These are phyloP conservation scores for Cephus runcator DNA, from an alignment of 2,888 invertebrate species.

Conservation along the genomic window DNA sequence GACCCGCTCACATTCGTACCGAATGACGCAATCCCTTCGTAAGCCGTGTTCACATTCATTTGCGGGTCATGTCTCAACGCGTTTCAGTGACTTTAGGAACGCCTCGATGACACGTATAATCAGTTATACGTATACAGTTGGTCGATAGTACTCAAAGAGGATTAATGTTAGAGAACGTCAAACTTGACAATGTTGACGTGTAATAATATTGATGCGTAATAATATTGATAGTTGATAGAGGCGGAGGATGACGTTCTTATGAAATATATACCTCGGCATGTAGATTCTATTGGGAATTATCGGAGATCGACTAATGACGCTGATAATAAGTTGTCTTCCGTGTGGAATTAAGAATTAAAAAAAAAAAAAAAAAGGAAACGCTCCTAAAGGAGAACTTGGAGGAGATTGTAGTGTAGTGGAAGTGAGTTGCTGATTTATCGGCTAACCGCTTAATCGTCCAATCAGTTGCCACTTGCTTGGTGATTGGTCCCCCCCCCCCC, in stretches of 20 bases:
- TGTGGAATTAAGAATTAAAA: background rate
- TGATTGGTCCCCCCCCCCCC: slow-evolving; percentile 30
- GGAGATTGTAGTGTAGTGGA: background rate
- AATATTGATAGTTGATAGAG: background rate
- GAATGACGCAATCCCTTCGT: background rate
- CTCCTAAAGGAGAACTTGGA: background rate
- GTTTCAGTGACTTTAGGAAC: background rate
- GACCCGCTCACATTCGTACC: slow-evolving; percentile 25
- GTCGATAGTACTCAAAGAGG: background rate
- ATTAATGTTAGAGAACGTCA: background rate
- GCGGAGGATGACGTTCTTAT: background rate
- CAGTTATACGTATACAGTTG: background rate
- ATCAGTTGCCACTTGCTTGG: slow-evolving; percentile 29
- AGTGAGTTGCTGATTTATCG: background rate
- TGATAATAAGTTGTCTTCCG: background rate
- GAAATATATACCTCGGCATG: background rate
- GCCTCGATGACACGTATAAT: background rate
- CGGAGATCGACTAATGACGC: background rate
- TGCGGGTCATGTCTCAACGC: background rate
- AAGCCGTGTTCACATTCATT: background rate
- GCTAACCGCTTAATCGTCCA: slow-evolving; percentile 17
- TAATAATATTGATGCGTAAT: background rate
- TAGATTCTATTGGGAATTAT: background rate
- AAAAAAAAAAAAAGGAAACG: background rate
- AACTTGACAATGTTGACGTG: background rate